Evolutionary conservation across 2,797 vertebrate species (phyloP).

Genomic region (Characodon lateralis): DNA sequence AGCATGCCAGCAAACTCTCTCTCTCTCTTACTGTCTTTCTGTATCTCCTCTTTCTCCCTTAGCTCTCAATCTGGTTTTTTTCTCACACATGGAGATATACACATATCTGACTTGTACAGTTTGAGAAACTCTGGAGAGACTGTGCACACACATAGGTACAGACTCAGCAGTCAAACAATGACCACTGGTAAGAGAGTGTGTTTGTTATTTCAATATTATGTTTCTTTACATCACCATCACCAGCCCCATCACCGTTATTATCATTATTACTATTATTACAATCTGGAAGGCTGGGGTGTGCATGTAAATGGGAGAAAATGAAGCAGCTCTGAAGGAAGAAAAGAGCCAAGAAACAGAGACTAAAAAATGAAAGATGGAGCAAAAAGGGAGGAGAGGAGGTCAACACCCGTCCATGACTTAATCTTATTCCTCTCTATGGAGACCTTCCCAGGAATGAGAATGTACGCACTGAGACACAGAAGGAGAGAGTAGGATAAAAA

Average conservation of each 20-base stretch:
- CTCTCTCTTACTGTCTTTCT: conserved; percentile 73
- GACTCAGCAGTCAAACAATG: conserved; percentile 79
- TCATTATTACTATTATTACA: conserved; percentile 86
- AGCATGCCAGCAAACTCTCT: conserved; percentile 92
- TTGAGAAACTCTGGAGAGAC: conserved; percentile 58
- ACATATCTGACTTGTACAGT: conserved; percentile 18
- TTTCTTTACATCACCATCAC: conserved; percentile 85
- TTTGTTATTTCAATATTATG: conserved; percentile 89
- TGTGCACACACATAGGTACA: conserved; percentile 74
- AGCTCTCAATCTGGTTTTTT: conserved; percentile 18
- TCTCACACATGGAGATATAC: conserved; percentile 27
- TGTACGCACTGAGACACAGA: conserved; percentile 59
- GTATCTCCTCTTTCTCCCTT: conserved; percentile 61
- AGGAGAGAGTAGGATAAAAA: conserved; percentile 44
- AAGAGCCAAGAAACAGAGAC: conserved; percentile 79
- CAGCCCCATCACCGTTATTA: conserved; percentile 79
- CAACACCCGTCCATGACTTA: conserved; percentile 97
- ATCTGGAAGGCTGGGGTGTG: conserved; percentile 75
- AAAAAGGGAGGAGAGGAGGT: conserved; percentile 95
- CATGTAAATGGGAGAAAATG: conserved; percentile 74
- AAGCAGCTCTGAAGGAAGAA: conserved; percentile 77
- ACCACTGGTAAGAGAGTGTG: conserved; percentile 78
- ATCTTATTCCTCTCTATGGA: conserved; percentile 90
- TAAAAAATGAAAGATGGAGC: conserved; percentile 92
- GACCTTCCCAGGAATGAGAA: conserved; percentile 93